Percentiles rank a stretch among this genome's conserved stretches.
These are phyloP conservation scores for Diadophis punctatus DNA, from an alignment of 2,113 vertebrate genomes.

Conservation along the genomic window DNA sequence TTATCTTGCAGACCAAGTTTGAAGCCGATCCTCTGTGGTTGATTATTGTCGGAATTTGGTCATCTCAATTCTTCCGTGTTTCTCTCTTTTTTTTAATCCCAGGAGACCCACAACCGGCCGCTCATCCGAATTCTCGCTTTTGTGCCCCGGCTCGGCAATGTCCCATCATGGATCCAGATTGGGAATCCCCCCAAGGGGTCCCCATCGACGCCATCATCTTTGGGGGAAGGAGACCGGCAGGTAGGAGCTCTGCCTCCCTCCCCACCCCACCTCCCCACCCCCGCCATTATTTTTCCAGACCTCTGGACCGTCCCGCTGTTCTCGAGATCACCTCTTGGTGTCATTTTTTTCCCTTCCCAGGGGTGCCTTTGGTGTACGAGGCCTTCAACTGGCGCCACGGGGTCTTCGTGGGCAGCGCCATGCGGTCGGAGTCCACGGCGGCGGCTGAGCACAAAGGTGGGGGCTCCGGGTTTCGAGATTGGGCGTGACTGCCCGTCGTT, in stretches of 20 bases:
- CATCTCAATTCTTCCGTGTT: not conserved
- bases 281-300: rapidly evolving
- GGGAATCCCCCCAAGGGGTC: slow-evolving; percentile 72
- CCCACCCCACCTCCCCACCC: not conserved
- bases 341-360: slow-evolving; percentile 32
- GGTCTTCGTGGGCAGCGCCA: slow-evolving; percentile 71
- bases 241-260: slow-evolving; percentile 24
- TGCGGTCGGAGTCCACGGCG: slow-evolving; percentile 73
- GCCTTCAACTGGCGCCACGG: slow-evolving; percentile 73
- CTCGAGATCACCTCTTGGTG: not conserved
- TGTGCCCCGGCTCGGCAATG: slow-evolving; percentile 71
- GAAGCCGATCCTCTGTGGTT: not conserved
- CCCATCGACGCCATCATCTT: slow-evolving; percentile 76
- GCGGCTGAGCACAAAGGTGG: slow-evolving; percentile 74
- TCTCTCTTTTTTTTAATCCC: not conserved
- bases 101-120: slow-evolving; percentile 66
- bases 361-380: slow-evolving; percentile 72
- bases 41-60: not conserved
- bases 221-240: slow-evolving; percentile 70
- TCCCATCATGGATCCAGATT: slow-evolving; percentile 72
- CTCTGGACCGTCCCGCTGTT: too few relatives aligned
- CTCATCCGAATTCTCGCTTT: slow-evolving; percentile 75
- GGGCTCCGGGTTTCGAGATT: rapidly evolving
- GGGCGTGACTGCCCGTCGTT: not conserved
- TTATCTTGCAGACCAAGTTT: not conserved